Conservation (phyloP, 2,113 vertebrate species). For the Asarcornis scutulata region DNA sequence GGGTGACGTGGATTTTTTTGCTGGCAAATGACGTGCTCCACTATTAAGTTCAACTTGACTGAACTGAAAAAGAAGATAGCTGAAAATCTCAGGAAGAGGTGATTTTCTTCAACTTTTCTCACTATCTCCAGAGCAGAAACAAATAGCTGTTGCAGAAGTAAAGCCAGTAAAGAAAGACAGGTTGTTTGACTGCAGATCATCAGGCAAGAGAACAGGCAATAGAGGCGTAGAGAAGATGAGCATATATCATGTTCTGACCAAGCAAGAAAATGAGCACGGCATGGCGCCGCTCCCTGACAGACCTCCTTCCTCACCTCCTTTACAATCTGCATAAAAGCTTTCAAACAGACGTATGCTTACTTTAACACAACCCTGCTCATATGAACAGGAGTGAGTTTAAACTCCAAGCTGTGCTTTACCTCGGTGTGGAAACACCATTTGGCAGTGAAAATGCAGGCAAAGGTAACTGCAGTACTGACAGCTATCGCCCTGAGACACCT, state of each 20-base stretch:
- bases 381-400: background rate
- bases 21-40: slow-evolving; percentile 10
- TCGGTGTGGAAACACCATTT: background rate
- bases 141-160: background rate
- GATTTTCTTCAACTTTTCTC: slow-evolving; percentile 32
- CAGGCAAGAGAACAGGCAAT: background rate
- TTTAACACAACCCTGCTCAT: background rate
- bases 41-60: background rate
- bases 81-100: background rate
- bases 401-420: background rate
- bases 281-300: accelerated
- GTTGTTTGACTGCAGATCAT: background rate
- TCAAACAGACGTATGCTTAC: background rate
- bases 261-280: background rate
- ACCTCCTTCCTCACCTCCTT: background rate
- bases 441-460: background rate
- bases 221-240: background rate
- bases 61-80: background rate
- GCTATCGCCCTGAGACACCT: background rate
- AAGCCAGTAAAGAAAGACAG: background rate
- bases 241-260: background rate
- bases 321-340: background rate
- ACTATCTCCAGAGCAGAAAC: background rate
- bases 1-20: background rate
- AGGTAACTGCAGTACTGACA: background rate